phyloP scores from a whole-genome alignment of 2,113 vertebrate genomes.

The Oxyruncus cristatus region DNA sequence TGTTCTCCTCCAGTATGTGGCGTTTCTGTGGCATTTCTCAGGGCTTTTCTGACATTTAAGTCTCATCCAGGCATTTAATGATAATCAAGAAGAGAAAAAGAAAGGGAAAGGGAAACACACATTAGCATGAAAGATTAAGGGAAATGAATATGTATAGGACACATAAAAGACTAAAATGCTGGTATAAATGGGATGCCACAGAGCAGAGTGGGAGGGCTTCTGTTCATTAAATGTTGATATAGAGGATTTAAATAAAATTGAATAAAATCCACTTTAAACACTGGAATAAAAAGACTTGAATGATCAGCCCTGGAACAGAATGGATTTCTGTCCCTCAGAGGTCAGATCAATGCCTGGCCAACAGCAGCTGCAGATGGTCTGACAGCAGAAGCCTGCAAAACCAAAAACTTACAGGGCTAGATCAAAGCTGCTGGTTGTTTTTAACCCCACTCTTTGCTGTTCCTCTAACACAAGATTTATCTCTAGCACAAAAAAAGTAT shows the following conservation, averaged over 20 bases:
- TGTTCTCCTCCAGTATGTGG: not conserved
- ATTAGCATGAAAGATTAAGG: not conserved
- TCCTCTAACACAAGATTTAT: not conserved
- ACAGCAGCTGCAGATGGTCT: slow-evolving; percentile 38
- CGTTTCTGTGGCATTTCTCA: slow-evolving; percentile 16
- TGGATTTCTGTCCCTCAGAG: slow-evolving; percentile 4
- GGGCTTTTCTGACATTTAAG: slow-evolving; percentile 20
- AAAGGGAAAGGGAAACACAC: not conserved
- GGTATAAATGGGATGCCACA: not conserved
- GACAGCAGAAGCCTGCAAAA: slow-evolving; percentile 5
- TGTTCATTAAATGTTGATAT: slow-evolving; percentile 45
- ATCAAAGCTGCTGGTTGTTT: not conserved
- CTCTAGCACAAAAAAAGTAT: not conserved
- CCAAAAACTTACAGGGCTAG: not conserved
- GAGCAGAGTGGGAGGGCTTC: slow-evolving; percentile 20
- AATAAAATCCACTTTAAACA: slow-evolving; percentile 26
- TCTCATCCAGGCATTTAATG: not conserved
- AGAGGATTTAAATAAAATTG: slow-evolving; percentile 51
- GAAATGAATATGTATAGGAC: slow-evolving; percentile 34
- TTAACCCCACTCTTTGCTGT: not conserved
- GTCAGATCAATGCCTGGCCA: not conserved
- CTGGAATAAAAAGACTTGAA: slow-evolving; percentile 12
- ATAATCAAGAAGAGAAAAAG: not conserved
- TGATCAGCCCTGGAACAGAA: not conserved
- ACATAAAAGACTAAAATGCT: not conserved